Percentiles rank a stretch among this genome's conserved stretches.
These are phyloP conservation scores for Porites lutea DNA, from an alignment of 64 coral and sea anemone genomes.

Conservation along the genomic window DNA sequence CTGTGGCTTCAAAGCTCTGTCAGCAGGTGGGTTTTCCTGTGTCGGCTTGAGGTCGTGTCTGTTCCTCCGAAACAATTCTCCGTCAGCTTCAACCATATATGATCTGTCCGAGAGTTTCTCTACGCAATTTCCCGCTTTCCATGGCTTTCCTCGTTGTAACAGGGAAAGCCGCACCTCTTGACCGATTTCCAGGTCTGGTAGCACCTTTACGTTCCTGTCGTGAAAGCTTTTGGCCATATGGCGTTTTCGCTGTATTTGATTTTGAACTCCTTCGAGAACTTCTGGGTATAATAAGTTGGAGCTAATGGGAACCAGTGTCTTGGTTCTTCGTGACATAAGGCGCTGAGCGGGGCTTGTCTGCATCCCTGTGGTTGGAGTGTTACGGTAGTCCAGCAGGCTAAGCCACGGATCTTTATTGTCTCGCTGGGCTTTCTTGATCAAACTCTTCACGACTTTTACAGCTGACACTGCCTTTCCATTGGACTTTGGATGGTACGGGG, in stretches of 20 bases:
- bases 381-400: conserved; percentile 19
- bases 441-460: conserved; percentile 28
- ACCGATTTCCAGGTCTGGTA: neutral
- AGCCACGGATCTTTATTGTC: conserved; percentile 71
- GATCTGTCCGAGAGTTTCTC: conserved; percentile 71
- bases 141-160: conserved; percentile 42
- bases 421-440: conserved; percentile 60
- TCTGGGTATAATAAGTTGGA: conserved; percentile 9
- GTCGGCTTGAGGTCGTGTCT: neutral
- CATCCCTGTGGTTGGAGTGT: conserved; percentile 14
- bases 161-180: conserved; percentile 61
- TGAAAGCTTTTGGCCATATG: conserved; percentile 21
- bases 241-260: conserved; percentile 12
- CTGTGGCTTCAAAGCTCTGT: neutral
- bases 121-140: conserved; percentile 57
- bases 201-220: conserved; percentile 5
- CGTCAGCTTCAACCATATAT: conserved; percentile 60
- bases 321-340: conserved; percentile 33
- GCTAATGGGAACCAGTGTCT: conserved; percentile 27
- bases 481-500: conserved; percentile 56
- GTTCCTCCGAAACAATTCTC: conserved; percentile 55
- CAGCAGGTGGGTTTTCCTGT: neutral
- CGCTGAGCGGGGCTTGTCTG: conserved; percentile 32
- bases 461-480: conserved; percentile 64
- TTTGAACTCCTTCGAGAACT: neutral